Evolutionary conservation across 2,797 vertebrate genomes (phyloP).

Genomic region (Alosa sapidissima): DNA sequence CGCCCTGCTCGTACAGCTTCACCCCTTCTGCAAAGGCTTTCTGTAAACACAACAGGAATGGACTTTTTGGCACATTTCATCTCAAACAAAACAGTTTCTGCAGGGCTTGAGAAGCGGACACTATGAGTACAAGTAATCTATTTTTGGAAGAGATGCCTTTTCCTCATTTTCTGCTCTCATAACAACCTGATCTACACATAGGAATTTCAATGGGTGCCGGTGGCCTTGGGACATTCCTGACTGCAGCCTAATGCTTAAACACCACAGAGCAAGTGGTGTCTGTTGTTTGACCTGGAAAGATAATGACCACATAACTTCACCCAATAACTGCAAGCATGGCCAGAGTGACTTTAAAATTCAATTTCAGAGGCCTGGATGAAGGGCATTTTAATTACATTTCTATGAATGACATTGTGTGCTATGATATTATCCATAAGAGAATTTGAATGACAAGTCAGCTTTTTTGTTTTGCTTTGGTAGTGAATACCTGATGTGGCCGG

Average conservation of each 20-base stretch:
- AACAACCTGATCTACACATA: not conserved
- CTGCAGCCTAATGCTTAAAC: no score
- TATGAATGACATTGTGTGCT: not conserved
- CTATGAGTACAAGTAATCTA: no score
- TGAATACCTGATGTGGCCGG: slow-evolving; percentile 49
- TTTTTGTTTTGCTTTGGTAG: not conserved
- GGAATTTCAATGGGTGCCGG: not conserved
- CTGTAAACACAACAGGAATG: slow-evolving; percentile 64
- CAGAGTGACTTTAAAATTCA: not conserved
- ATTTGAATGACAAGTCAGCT: not conserved
- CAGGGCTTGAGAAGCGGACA: no score
- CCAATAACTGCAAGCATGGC: not conserved
- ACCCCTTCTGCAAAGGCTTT: slow-evolving; percentile 81
- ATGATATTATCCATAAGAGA: not conserved
- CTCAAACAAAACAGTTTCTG: no score
- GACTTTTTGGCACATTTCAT: no score
- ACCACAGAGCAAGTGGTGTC: no score
- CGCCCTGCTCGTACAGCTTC: slow-evolving; percentile 80
- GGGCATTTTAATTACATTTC: not conserved
- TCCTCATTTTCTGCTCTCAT: not conserved
- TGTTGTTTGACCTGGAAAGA: no score
- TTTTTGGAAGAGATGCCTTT: no score
- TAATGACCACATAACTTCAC: not conserved
- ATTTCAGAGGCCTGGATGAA: not conserved
- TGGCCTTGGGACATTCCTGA: no score